A percentile compares a stretch with the other conserved stretches of the same genome.
These are phyloP conservation scores for Temnothorax unifasciatus DNA, from an alignment of 2,888 invertebrate species.

Conservation along the genomic window DNA sequence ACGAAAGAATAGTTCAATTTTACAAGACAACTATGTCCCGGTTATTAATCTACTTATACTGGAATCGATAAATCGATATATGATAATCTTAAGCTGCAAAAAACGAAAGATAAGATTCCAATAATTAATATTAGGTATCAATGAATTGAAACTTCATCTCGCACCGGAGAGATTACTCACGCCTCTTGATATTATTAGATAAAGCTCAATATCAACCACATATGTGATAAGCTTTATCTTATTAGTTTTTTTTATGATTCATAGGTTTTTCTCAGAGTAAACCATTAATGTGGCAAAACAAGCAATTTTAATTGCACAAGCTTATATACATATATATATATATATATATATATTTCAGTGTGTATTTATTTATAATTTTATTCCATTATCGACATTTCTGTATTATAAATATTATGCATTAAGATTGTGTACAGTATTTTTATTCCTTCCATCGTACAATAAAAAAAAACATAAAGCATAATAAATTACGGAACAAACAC, in stretches of 20 bases:
- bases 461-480: constrained; percentile 19
- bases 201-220: constrained; percentile 23
- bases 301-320: neutral
- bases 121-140: constrained; percentile 9
- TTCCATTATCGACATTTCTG: neutral
- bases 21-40: neutral
- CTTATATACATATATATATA: neutral
- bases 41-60: neutral
- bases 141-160: neutral
- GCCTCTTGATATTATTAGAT: constrained; percentile 13
- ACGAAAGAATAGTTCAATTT: neutral
- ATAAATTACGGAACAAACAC: constrained; percentile 51
- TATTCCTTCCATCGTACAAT: neutral
- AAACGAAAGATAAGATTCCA: constrained; percentile 3
- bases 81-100: neutral
- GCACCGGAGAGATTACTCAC: neutral
- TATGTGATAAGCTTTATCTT: constrained; percentile 42
- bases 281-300: neutral
- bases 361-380: constrained; percentile 1
- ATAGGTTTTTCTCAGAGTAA: neutral
- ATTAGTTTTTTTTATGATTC: constrained; percentile 21
- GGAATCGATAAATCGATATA: constrained; percentile 11
- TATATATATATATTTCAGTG: neutral
- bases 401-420: neutral
- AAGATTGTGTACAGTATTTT: neutral